phyloP scores from a whole-genome alignment of 1,140 invertebrate genomes.

The Geopemphigus sp. region DNA sequence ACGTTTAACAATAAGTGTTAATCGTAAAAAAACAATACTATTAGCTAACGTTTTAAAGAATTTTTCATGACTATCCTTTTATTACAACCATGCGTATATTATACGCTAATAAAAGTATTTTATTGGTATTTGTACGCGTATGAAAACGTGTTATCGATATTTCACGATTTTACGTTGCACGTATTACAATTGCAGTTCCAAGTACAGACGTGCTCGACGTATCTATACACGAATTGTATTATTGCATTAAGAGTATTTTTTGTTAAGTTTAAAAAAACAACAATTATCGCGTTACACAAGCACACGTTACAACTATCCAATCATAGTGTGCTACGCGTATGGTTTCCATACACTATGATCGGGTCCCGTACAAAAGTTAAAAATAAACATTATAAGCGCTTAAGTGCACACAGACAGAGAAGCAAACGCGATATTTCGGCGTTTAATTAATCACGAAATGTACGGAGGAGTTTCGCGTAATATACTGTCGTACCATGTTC shows the following conservation, averaged over 20 bases:
- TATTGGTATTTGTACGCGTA: background rate
- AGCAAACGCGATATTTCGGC: no score
- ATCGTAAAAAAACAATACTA: no score
- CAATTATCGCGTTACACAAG: background rate
- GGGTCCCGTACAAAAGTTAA: background rate
- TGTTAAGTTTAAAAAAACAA: background rate
- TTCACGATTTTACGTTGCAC: background rate
- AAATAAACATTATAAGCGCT: background rate
- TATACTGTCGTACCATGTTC: no score
- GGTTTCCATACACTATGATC: conserved; percentile 2
- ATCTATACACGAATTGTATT: background rate
- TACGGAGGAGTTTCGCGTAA: no score
- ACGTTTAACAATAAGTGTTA: no score
- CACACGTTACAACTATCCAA: background rate
- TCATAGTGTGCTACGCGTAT: background rate
- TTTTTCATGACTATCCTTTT: no score
- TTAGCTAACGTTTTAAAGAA: no score
- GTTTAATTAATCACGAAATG: no score
- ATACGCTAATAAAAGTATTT: background rate
- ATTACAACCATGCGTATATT: no score
- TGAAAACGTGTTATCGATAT: background rate
- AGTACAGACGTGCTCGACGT: background rate
- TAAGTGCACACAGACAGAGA: no score
- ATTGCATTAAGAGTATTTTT: background rate
- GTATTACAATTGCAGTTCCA: background rate